A percentile compares a stretch with the other conserved stretches of the same genome.
These are phyloP conservation scores for Steromphala cineraria DNA, from an alignment of 2,888 invertebrate species.

Conservation along the genomic window DNA sequence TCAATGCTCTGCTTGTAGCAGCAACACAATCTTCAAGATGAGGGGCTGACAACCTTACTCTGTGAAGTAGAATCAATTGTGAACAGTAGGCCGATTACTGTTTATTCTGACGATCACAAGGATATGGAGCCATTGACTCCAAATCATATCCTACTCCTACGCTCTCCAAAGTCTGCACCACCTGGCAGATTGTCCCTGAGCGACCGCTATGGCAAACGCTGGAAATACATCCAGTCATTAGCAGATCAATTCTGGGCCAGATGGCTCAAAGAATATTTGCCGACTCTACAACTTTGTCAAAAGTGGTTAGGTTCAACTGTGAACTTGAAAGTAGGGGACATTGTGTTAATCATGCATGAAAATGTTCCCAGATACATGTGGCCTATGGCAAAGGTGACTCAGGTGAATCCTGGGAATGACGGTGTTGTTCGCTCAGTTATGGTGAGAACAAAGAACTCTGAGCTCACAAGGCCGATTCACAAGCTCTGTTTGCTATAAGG, in stretches of 20 bases:
- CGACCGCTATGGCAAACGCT: constrained; percentile 21
- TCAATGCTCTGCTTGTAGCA: constrained; percentile 6
- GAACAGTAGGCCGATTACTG: constrained; percentile 41
- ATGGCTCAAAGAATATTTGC: constrained; percentile 23
- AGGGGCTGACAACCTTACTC: constrained; percentile 36
- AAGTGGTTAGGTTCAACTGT: constrained; percentile 15
- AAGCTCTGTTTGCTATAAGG: not conserved
- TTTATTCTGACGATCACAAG: constrained; percentile 21
- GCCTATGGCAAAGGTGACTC: constrained; percentile 15
- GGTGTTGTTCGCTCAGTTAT: constrained; percentile 6
- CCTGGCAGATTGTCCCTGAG: not conserved
- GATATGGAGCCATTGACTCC: constrained; percentile 38
- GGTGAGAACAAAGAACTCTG: not conserved
- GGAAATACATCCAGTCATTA: constrained; percentile 19
- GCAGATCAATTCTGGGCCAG: constrained; percentile 6
- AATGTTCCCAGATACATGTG: constrained; percentile 14
- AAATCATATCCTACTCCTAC: constrained; percentile 27
- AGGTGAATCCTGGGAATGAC: constrained; percentile 19
- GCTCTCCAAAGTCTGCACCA: not conserved
- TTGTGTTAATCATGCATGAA: constrained; percentile 20
- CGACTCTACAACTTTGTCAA: constrained; percentile 22
- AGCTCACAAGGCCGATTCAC: not conserved
- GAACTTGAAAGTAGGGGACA: constrained; percentile 15
- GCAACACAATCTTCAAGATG: constrained; percentile 19
- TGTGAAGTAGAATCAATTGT: constrained; percentile 39